phyloP scores from a whole-genome alignment of 2,113 vertebrate genomes.

The Xiphias gladius region DNA sequence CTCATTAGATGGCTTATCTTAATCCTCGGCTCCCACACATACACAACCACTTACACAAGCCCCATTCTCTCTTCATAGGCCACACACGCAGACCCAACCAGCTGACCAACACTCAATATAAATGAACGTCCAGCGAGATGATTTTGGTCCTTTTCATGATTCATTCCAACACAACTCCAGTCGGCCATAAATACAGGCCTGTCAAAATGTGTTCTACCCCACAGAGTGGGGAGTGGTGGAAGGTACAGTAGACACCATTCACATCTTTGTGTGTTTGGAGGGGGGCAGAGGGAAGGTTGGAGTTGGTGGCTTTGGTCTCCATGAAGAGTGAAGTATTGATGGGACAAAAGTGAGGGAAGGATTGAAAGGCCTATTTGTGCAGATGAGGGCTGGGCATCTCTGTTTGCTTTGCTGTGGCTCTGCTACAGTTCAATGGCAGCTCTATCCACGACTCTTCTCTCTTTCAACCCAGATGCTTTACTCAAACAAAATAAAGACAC shows the following conservation, averaged over 20 bases:
- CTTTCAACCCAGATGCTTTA: constrained; percentile 47
- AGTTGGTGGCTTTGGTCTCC: constrained; percentile 81
- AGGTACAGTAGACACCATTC: constrained; percentile 83
- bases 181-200: constrained; percentile 81
- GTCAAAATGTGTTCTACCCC: constrained; percentile 79
- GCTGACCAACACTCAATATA: constrained; percentile 69
- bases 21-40: constrained; percentile 40
- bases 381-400: constrained; percentile 60
- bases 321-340: constrained; percentile 81
- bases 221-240: constrained; percentile 73
- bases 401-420: constrained; percentile 75
- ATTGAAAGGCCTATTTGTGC: constrained; percentile 82
- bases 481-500: constrained; percentile 49
- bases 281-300: constrained; percentile 63
- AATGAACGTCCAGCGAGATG: constrained; percentile 69
- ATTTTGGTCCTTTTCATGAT: constrained; percentile 78
- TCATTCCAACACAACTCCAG: constrained; percentile 75
- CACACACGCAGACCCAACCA: constrained; percentile 70
- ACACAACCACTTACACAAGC: constrained; percentile 49
- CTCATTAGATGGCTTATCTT: constrained; percentile 68
- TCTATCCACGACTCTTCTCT: constrained; percentile 64
- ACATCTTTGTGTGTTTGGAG: constrained; percentile 76
- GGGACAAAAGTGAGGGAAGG: constrained; percentile 79
- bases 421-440: constrained; percentile 65
- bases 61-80: constrained; percentile 43